phyloP scores from a whole-genome alignment of 2,797 vertebrate species.

The Anniella stebbinsi region DNA sequence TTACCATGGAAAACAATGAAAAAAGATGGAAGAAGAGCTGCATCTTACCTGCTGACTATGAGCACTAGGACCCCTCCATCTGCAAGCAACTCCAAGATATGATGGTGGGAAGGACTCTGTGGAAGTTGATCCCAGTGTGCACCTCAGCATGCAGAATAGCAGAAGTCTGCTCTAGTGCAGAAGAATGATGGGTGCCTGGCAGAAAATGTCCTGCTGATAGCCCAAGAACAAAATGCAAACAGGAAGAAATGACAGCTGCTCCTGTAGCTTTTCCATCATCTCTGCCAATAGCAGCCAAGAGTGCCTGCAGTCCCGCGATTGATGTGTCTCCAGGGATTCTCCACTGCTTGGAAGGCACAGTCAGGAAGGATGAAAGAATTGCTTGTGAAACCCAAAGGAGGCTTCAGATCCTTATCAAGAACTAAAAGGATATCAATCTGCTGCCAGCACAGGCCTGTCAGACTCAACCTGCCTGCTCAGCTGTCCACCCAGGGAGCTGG shows the following conservation, averaged over 20 bases:
- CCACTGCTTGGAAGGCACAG: constrained; percentile 54
- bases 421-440: constrained; percentile 74
- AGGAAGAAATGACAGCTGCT: constrained; percentile 75
- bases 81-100: background rate
- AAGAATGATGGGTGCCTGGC: constrained; percentile 72
- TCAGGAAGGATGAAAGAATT: constrained; percentile 73
- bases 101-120: background rate
- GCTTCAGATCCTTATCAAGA: constrained; percentile 74
- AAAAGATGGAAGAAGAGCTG: too few relatives aligned
- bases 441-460: constrained; percentile 56
- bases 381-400: constrained; percentile 69
- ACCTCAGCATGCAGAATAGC: background rate
- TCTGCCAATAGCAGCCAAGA: constrained; percentile 62
- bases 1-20: too few relatives aligned
- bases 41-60: too few relatives aligned
- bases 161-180: background rate
- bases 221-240: constrained; percentile 68
- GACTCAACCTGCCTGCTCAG: constrained; percentile 5
- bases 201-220: constrained; percentile 72
- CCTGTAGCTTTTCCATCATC: constrained; percentile 76
- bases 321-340: constrained; percentile 67
- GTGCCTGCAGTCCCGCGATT: constrained; percentile 66
- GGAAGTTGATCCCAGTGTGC: background rate
- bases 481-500: constrained; percentile 29
- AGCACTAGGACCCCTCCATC: too few relatives aligned